These are phyloP conservation scores for Tetrao urogallus DNA, from an alignment of 2,113 vertebrate species.

Conservation along the genomic window DNA sequence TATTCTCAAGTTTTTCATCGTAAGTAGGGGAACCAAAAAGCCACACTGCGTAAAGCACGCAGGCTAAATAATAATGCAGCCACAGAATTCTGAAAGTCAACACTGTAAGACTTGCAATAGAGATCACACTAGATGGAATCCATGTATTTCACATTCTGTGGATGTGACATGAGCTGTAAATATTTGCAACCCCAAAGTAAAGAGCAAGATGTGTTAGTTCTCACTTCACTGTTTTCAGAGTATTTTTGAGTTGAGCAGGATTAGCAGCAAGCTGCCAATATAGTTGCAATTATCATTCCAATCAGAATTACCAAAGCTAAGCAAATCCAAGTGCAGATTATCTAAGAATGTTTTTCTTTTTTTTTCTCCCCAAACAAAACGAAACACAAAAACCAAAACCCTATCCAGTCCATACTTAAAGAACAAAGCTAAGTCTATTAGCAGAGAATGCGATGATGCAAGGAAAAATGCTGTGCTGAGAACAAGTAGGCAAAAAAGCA, in stretches of 20 bases:
- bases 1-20: background rate
- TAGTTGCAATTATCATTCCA: slow-evolving; percentile 23
- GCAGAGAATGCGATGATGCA: background rate
- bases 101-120: background rate
- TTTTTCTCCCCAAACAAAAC: too few species aligned
- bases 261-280: slow-evolving; percentile 5
- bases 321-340: slow-evolving; percentile 7
- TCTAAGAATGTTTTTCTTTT: background rate
- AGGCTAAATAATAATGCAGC: background rate
- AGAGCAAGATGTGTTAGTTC: background rate
- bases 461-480: background rate
- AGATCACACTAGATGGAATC: background rate
- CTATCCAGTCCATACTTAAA: background rate
- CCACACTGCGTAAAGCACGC: background rate
- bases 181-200: background rate
- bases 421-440: background rate
- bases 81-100: background rate
- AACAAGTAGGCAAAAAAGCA: background rate
- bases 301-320: slow-evolving; percentile 16
- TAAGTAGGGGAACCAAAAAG: background rate
- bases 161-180: background rate
- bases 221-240: background rate
- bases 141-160: background rate
- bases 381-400: background rate
- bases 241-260: background rate